Evolutionary conservation across 1,140 invertebrate genomes (phyloP), one percentile per base, ranked within the genome.

Genomic region (Globodera ellingtonae): DNA sequence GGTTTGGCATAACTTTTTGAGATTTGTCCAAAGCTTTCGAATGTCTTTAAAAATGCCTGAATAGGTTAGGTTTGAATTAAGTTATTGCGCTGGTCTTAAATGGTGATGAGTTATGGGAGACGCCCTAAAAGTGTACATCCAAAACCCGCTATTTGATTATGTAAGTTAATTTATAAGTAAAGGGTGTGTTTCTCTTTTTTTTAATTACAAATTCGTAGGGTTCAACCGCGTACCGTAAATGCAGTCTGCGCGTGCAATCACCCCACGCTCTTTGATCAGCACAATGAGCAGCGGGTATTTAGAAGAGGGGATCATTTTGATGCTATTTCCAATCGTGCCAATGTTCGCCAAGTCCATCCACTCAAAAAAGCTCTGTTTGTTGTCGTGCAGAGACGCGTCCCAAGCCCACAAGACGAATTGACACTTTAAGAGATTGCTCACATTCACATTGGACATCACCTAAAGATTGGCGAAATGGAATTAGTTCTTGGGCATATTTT

Each of bases 351-450:
- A 44, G 4, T 67, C 50, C 46, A 84, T 18, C 83, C 79, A 84
- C 18, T 82, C 79, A 65, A 66, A 82, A 8, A 84, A 74, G 24
- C 80, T 79, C 47, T 76, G 15, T 6, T 78, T 73, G 71, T 84
- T 84, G 44, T 85, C 66, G 3, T 71, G 44, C 73, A 83, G 56
- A 6, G 81, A 83, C 46, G 84, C 47, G 69, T 85, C 84, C 84
- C 84, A 85, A 6, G 84, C 80, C 84, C 84, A 85, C 21, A 79
- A 18, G 13, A 85, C 9, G 62, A 83, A 85, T 78, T 85, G 84
- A 70, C 75, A 73, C 15, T 83, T 83, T 13, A 85, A 71, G 24
- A 85, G 47, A 6, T 83, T 77, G 35, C 82, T 66, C 48, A 85
- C 73, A 9, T 75, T 62, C 48, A 76, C 72, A 46, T 83, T 82